Percentiles rank a stretch among this genome's conserved stretches.
Conservation (phyloP, 2,888 invertebrate species). For the Brachypalpus laphriformis region DNA sequence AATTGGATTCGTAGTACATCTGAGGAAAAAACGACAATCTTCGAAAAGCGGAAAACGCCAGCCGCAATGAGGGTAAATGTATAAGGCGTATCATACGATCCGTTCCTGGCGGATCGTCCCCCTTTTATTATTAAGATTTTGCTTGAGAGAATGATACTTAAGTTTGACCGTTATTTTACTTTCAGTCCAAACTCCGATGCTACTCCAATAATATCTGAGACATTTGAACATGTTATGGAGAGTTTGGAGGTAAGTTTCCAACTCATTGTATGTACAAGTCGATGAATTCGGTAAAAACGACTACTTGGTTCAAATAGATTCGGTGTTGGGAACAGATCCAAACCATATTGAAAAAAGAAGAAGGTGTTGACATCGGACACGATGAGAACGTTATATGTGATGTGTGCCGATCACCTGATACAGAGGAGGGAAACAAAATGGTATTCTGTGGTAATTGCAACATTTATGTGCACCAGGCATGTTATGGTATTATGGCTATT, state of each 20-base stretch:
- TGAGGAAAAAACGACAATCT: too few species aligned
- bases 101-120: too few species aligned
- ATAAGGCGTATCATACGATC: too few species aligned
- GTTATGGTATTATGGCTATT: slow-evolving; percentile 98
- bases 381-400: slow-evolving; percentile 99
- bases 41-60: too few species aligned
- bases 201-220: slow-evolving; percentile 90
- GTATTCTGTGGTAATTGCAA: slow-evolving; percentile 99
- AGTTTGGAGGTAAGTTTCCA: slow-evolving; percentile 88
- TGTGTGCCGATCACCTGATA: slow-evolving; percentile 98
- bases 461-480: slow-evolving; percentile 99
- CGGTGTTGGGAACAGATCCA: slow-evolving; percentile 97
- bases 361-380: slow-evolving; percentile 97
- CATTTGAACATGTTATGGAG: slow-evolving; percentile 95
- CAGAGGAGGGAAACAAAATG: slow-evolving; percentile 99
- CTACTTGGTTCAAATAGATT: slow-evolving; percentile 82
- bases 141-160: too few species aligned
- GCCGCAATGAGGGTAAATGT: too few species aligned
- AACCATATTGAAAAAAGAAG: slow-evolving; percentile 94
- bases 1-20: too few species aligned
- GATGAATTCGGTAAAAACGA: not conserved
- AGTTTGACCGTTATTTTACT: too few species aligned
- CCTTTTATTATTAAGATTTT: too few species aligned
- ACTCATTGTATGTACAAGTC: not conserved
- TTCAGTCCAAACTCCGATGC: too few species aligned